A percentile compares a stretch with the other conserved stretches of the same genome.
These are phyloP conservation scores for Sebastes miniatus DNA, from an alignment of 2,797 vertebrate species.

Conservation along the genomic window DNA sequence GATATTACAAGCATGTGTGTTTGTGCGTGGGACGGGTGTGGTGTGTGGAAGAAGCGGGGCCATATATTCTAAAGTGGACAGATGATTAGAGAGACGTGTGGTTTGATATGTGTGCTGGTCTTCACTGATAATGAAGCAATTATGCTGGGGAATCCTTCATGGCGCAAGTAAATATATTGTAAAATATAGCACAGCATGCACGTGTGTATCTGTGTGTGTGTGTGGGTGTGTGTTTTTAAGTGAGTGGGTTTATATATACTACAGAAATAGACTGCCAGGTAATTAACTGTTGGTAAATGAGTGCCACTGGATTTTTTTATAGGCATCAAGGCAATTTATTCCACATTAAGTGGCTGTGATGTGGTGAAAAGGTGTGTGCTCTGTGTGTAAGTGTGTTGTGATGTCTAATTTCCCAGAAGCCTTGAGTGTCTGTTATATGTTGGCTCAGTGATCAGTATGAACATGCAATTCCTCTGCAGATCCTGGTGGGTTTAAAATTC, in stretches of 20 bases:
- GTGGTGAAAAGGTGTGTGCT: background rate
- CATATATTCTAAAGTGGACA: conserved; percentile 24
- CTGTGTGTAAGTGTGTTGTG: background rate
- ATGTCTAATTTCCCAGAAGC: conserved; percentile 26
- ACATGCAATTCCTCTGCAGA: background rate
- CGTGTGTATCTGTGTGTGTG: no score
- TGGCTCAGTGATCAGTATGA: background rate
- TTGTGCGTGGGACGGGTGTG: background rate
- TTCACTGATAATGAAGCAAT: conserved; percentile 64
- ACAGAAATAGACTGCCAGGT: conserved; percentile 49
- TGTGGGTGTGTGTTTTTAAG: background rate
- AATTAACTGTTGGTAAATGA: conserved; percentile 64
- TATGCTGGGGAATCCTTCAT: conserved; percentile 35
- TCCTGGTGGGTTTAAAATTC: background rate
- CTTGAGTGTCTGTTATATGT: background rate
- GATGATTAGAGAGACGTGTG: conserved; percentile 32
- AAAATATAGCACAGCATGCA: conserved; percentile 17
- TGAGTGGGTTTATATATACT: conserved; percentile 25
- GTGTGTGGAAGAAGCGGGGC: background rate
- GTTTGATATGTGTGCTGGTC: conserved; percentile 50
- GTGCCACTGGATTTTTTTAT: conserved; percentile 48
- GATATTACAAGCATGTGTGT: conserved; percentile 2
- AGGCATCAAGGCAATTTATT: conserved; percentile 48
- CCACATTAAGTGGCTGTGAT: conserved; percentile 37
- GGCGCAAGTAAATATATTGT: conserved; percentile 37